Percentiles rank a stretch among this genome's conserved stretches.
Conservation (phyloP, 2,113 vertebrate species). For the Charadrius vociferus region DNA sequence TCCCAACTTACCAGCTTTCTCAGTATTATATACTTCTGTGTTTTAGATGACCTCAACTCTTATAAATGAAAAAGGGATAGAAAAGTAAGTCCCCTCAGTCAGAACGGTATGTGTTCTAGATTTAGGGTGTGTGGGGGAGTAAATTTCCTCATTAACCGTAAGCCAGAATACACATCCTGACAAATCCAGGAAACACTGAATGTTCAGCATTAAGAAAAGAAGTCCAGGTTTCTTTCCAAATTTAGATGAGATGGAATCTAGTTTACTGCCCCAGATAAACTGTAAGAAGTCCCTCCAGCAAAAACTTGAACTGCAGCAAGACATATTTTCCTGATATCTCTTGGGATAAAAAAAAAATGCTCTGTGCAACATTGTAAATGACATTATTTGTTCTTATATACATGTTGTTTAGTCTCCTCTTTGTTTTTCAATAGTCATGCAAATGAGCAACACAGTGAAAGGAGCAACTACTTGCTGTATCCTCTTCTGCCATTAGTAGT, state of each 20-base stretch:
- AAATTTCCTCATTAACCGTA: neutral
- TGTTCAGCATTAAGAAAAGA: neutral
- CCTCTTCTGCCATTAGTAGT: neutral
- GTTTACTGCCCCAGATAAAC: neutral
- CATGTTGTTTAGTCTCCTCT: neutral
- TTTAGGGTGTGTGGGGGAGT: neutral
- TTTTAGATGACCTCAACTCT: neutral
- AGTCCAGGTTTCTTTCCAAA: neutral
- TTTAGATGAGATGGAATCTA: neutral
- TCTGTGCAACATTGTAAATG: accelerated
- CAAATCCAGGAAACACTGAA: neutral
- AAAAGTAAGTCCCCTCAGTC: neutral
- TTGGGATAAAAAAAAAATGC: neutral
- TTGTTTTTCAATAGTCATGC: neutral
- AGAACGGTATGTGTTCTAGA: neutral
- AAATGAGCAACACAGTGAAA: neutral
- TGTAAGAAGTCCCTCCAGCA: neutral
- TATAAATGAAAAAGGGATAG: neutral
- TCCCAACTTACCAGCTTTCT: neutral
- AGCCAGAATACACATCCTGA: neutral
- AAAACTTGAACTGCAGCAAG: neutral
- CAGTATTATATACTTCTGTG: neutral
- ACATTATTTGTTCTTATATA: neutral
- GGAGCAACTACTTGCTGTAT: neutral
- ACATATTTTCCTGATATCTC: neutral